A percentile compares a stretch with the other conserved stretches of the same genome.
These are phyloP conservation scores for Poeciliopsis turrubarensis DNA, from an alignment of 2,113 vertebrate genomes.

Conservation along the genomic window DNA sequence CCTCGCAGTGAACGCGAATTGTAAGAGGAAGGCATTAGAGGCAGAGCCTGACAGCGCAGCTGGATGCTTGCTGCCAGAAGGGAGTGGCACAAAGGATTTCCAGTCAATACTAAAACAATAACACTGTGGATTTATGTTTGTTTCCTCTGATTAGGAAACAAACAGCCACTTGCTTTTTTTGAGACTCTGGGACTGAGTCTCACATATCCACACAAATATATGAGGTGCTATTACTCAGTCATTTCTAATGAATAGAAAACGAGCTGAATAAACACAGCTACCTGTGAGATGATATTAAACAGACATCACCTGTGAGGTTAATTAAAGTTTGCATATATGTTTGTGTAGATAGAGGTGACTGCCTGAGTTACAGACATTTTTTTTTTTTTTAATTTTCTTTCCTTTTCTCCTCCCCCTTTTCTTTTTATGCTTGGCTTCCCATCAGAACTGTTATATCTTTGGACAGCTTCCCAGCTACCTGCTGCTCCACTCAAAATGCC, in stretches of 20 bases:
- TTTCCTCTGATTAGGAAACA: background rate
- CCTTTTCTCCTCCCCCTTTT: slow-evolving; percentile 19
- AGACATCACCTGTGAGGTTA: slow-evolving; percentile 26
- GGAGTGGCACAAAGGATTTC: slow-evolving; percentile 39
- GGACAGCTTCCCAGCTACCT: slow-evolving; percentile 73
- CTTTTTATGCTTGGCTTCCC: slow-evolving; percentile 73
- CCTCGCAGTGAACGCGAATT: slow-evolving; percentile 15
- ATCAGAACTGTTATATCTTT: slow-evolving; percentile 64
- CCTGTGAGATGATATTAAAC: background rate
- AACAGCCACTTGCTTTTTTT: too few species aligned
- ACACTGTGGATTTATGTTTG: background rate
- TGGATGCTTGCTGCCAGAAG: slow-evolving; percentile 38
- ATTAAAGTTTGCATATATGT: slow-evolving; percentile 41
- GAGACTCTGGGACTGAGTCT: too few species aligned
- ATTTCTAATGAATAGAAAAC: slow-evolving; percentile 18
- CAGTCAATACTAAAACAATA: slow-evolving; percentile 24
- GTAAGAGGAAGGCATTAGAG: slow-evolving; percentile 16
- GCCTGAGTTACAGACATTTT: slow-evolving; percentile 31
- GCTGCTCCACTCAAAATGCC: slow-evolving; percentile 67
- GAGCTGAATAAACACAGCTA: background rate
- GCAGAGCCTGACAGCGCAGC: slow-evolving; percentile 37
- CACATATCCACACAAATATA: slow-evolving; percentile 4
- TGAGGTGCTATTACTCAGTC: slow-evolving; percentile 12
- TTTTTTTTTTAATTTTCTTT: slow-evolving; percentile 1
- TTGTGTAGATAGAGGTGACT: slow-evolving; percentile 33